Evolutionary conservation across 2,113 vertebrate species (phyloP).

Genomic region (Trogon melanurus): DNA sequence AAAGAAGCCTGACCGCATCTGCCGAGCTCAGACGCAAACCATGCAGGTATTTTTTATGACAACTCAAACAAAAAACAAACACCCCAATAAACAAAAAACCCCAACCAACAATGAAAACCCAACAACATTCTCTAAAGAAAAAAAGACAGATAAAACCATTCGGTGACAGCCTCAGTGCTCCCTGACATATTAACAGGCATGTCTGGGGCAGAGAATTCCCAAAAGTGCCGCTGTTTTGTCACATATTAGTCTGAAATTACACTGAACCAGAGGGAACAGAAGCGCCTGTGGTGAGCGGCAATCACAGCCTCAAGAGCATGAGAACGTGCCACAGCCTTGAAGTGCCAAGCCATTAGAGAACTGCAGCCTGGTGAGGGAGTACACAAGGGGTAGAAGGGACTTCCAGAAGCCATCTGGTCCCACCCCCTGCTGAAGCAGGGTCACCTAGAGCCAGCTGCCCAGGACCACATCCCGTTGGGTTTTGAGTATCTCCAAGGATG

Average conservation of each 20-base stretch:
- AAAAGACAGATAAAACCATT: neutral
- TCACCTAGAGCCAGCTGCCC: too few relatives aligned
- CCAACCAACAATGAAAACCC: too few relatives aligned
- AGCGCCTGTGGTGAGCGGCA: neutral
- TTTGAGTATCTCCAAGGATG: too few relatives aligned
- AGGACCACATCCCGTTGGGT: too few relatives aligned
- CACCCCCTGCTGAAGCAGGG: neutral
- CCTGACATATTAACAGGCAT: too few relatives aligned
- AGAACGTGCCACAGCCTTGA: too few relatives aligned
- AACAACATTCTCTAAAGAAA: neutral
- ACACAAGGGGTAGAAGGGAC: too few relatives aligned
- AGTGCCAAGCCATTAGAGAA: too few relatives aligned
- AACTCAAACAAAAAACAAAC: neutral
- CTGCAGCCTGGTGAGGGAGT: too few relatives aligned
- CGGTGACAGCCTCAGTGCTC: neutral
- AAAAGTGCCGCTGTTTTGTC: neutral
- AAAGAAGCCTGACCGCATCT: neutral
- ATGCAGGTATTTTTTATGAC: neutral
- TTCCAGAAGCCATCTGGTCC: neutral
- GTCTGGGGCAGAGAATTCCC: neutral
- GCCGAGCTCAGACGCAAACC: neutral
- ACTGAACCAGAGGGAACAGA: neutral
- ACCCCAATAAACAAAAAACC: neutral
- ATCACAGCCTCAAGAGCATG: too few relatives aligned
- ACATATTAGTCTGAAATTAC: neutral